Percentiles rank a stretch among this genome's conserved stretches.
These are phyloP conservation scores for Petrosia ficiformis DNA, from an alignment of 37 sponge, comb jelly and placozoan genomes.

Conservation along the genomic window DNA sequence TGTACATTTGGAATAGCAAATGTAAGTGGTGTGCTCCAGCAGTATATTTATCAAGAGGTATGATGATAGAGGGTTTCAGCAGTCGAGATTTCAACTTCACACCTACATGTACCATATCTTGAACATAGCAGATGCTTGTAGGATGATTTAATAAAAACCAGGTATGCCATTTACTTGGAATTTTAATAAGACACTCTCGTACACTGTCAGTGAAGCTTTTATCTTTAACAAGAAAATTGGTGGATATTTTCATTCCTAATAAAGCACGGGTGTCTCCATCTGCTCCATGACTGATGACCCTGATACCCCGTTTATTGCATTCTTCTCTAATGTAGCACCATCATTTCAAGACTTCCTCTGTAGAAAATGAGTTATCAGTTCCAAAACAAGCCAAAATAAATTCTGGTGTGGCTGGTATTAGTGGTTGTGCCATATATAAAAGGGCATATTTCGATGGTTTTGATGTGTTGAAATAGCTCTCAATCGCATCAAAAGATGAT, in stretches of 20 bases:
- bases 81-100: conserved; percentile 34
- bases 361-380: conserved; percentile 21
- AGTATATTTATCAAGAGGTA: conserved; percentile 13
- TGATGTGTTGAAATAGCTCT: not conserved
- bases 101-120: conserved; percentile 36
- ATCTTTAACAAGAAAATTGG: not conserved
- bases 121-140: conserved; percentile 11
- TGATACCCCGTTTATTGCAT: not conserved
- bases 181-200: not conserved
- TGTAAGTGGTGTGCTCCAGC: conserved; percentile 15
- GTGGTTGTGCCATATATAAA: conserved; percentile 42
- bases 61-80: conserved; percentile 26
- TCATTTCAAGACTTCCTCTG: conserved; percentile 7
- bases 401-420: conserved; percentile 3
- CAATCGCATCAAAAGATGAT: conserved; percentile 11
- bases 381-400: conserved; percentile 34
- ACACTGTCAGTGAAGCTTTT: not conserved
- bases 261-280: conserved; percentile 28
- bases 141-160: not conserved
- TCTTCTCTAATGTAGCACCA: conserved; percentile 23
- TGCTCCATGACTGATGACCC: conserved; percentile 23
- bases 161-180: not conserved
- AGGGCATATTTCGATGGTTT: conserved; percentile 24
- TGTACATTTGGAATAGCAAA: not conserved
- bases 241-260: conserved; percentile 21